Conservation (phyloP, 1,140 invertebrate species). For the Diplogasteroides magnus region DNA sequence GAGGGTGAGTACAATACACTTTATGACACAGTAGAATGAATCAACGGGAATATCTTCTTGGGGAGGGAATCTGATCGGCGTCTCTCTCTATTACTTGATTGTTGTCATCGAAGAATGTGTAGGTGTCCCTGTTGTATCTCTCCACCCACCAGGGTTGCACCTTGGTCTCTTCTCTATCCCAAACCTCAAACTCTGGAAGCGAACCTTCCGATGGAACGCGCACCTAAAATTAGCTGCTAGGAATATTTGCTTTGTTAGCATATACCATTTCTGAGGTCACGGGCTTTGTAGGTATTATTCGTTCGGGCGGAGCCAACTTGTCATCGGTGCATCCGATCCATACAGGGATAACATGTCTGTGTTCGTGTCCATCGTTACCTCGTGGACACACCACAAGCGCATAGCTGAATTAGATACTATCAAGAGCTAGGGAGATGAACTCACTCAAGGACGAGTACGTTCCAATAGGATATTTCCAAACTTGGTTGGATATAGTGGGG, state of each 20-base stretch:
- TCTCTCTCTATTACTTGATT: neutral
- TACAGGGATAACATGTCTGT: conserved; percentile 27
- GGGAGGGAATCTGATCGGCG: neutral
- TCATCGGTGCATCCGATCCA: conserved; percentile 34
- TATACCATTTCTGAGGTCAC: conserved; percentile 1
- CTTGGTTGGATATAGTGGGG: conserved; percentile 25
- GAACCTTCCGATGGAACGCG: conserved; percentile 12
- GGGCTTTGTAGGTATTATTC: conserved; percentile 1
- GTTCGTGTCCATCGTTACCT: conserved; percentile 26
- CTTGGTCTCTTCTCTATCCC: conserved; percentile 14
- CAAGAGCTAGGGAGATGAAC: neutral
- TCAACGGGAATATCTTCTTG: neutral
- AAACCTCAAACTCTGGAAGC: conserved; percentile 13
- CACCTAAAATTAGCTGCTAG: neutral
- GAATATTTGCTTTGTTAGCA: neutral
- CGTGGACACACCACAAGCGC: conserved; percentile 18
- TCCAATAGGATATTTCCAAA: conserved; percentile 35
- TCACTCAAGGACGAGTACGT: conserved; percentile 23
- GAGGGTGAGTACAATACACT: conserved; percentile 63
- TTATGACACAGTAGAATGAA: neutral
- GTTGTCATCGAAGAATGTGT: neutral
- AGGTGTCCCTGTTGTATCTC: conserved; percentile 20
- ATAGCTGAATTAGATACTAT: conserved; percentile 4
- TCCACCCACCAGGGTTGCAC: conserved; percentile 26
- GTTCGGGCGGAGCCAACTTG: conserved; percentile 13